phyloP scores from a whole-genome alignment of 1,140 invertebrate species.

The Chymomyza costata region DNA sequence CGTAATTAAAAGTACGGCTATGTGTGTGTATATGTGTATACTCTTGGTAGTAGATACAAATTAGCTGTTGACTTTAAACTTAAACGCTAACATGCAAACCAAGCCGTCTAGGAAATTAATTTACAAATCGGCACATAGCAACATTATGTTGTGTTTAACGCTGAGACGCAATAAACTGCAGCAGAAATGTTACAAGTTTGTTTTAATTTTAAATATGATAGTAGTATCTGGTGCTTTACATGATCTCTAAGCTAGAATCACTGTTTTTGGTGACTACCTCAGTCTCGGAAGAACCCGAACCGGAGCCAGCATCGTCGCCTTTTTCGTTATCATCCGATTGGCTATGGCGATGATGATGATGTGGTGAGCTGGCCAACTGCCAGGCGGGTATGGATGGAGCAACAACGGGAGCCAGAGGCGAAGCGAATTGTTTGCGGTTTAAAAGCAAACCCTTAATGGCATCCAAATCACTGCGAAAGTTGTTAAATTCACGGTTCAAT shows the following conservation, averaged over 20 bases:
- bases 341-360: conserved; percentile 43
- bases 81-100: conserved; percentile 16
- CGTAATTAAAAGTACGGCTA: conserved; percentile 38
- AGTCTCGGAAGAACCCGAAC: conserved; percentile 80
- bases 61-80: conserved; percentile 27
- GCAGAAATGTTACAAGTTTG: conserved; percentile 3
- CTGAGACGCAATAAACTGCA: conserved; percentile 19
- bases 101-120: conserved; percentile 21
- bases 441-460: conserved; percentile 86
- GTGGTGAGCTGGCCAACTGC: conserved; percentile 79
- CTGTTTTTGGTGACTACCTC: conserved; percentile 82
- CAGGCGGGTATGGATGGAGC: conserved; percentile 84
- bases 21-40: conserved; percentile 38
- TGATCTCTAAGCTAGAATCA: conserved; percentile 83
- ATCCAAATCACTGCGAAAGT: conserved; percentile 84
- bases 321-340: conserved; percentile 73
- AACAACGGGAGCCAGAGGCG: conserved; percentile 76
- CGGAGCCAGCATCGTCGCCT: conserved; percentile 75
- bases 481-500: conserved; percentile 79
- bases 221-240: conserved; percentile 75
- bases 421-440: conserved; percentile 86
- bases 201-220: not conserved
- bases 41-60: conserved; percentile 38
- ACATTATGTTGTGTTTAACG: no score
- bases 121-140: conserved; percentile 5